phyloP scores from a whole-genome alignment of 2,888 invertebrate species.

The Temnothorax unifasciatus region DNA sequence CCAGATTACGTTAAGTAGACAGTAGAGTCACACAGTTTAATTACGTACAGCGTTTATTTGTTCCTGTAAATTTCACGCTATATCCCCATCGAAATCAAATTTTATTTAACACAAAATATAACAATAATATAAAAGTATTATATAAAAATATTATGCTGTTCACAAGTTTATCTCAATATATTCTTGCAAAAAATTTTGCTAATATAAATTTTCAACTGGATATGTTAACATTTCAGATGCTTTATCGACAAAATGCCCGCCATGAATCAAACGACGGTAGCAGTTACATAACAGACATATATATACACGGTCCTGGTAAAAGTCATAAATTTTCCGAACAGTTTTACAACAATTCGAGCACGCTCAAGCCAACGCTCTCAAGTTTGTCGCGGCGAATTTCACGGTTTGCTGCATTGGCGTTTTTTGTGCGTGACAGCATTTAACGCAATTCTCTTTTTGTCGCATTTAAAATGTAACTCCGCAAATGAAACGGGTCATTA shows the following conservation, averaged over 20 bases:
- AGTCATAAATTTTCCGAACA: constrained; percentile 42
- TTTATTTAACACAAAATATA: neutral
- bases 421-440: constrained; percentile 1
- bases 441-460: neutral
- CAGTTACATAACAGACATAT: neutral
- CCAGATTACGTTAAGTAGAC: neutral
- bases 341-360: constrained; percentile 29
- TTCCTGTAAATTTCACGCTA: neutral
- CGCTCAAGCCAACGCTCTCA: neutral
- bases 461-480: neutral
- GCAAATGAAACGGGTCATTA: neutral
- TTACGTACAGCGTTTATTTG: neutral
- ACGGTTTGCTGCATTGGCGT: neutral
- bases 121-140: neutral
- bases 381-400: neutral
- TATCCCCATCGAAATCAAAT: neutral
- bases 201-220: neutral
- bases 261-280: neutral
- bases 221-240: constrained; percentile 14
- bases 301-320: neutral
- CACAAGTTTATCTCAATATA: neutral
- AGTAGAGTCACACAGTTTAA: neutral
- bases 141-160: neutral
- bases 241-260: constrained; percentile 20
- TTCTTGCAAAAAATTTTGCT: constrained; percentile 7